phyloP scores from a whole-genome alignment of 2,113 vertebrate species.

The Pandion haliaetus region DNA sequence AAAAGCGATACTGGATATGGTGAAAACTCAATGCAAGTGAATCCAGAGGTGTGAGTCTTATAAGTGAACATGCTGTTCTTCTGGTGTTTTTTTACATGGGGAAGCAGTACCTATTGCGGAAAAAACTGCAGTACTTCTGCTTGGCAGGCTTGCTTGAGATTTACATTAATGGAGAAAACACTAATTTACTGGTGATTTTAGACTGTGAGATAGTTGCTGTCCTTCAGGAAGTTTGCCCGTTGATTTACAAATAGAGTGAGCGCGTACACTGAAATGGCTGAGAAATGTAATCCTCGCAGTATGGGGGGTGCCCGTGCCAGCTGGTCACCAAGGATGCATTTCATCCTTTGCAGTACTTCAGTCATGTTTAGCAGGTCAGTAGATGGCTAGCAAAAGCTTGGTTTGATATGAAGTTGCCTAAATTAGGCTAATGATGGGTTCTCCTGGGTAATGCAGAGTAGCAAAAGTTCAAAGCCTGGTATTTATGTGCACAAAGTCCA shows the following conservation, averaged over 20 bases:
- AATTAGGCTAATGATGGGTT: constrained; percentile 15
- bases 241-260: accelerated
- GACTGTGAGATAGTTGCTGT: accelerated
- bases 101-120: neutral
- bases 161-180: accelerated
- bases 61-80: accelerated
- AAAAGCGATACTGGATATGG: accelerated
- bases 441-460: neutral
- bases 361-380: neutral
- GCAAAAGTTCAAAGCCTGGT: constrained; percentile 23
- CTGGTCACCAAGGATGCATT: neutral
- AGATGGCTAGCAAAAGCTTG: neutral
- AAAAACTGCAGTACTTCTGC: neutral
- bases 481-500: neutral
- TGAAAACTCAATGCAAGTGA: neutral
- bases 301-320: neutral
- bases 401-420: neutral
- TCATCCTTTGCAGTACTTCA: neutral
- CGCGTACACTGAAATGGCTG: accelerated
- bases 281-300: accelerated
- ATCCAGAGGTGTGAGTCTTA: neutral
- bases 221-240: neutral
- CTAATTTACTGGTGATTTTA: accelerated
- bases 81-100: accelerated
- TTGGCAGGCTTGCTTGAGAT: neutral